phyloP scores from a whole-genome alignment of 2,888 invertebrate genomes.

The Netelia fuscicornis region DNA sequence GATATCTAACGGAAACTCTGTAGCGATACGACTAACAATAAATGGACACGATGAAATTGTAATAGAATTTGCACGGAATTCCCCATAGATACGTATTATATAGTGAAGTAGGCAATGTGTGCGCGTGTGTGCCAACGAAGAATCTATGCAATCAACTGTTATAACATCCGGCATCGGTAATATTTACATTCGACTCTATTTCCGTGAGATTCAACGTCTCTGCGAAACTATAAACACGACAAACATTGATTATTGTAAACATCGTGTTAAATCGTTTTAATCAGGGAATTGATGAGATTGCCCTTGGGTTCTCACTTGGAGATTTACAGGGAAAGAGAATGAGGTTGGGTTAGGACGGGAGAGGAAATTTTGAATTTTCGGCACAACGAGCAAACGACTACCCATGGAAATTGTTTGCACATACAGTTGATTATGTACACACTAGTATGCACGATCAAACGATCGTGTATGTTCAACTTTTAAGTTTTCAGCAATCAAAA shows the following conservation, averaged over 20 bases:
- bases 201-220: constrained; percentile 21
- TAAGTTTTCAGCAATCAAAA: constrained; percentile 12
- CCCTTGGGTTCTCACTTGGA: not conserved
- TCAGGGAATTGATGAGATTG: constrained; percentile 71
- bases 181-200: constrained; percentile 39
- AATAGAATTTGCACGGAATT: not conserved
- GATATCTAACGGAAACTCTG: too few relatives aligned
- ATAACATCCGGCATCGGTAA: constrained; percentile 8
- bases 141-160: constrained; percentile 51
- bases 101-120: not conserved
- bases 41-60: not conserved
- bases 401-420: not conserved
- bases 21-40: not conserved
- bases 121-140: constrained; percentile 26
- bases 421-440: not conserved
- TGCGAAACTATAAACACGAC: constrained; percentile 18
- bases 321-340: not conserved
- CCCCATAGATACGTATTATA: not conserved
- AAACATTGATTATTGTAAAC: constrained; percentile 75
- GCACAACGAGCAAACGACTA: not conserved
- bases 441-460: constrained; percentile 12
- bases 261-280: constrained; percentile 74
- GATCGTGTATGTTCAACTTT: not conserved
- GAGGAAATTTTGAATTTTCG: constrained; percentile 45
- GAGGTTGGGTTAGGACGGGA: not conserved